These are phyloP conservation scores for Petrophora chlorosata DNA, from an alignment of 2,888 invertebrate species.

Conservation along the genomic window DNA sequence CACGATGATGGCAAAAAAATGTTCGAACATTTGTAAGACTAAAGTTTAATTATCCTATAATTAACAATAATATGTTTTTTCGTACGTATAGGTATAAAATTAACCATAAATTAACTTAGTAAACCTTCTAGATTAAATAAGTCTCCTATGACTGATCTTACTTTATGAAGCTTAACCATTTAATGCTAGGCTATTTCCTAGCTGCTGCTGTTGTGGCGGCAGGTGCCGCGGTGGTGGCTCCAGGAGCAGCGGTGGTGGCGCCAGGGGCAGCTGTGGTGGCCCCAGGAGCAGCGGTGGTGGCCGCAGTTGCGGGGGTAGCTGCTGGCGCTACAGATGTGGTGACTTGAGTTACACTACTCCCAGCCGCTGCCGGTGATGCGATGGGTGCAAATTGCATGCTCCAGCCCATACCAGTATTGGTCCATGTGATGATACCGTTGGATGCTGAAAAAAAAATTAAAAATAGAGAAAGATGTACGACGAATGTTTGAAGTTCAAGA, in stretches of 20 bases:
- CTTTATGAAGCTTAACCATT: not conserved
- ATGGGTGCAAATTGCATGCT: not conserved
- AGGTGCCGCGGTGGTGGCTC: constrained; percentile 23
- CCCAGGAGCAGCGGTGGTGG: constrained; percentile 26
- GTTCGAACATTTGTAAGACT: too few species aligned
- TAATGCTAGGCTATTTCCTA: constrained; percentile 5
- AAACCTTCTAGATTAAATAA: too few species aligned
- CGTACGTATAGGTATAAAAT: too few species aligned
- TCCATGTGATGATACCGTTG: not conserved
- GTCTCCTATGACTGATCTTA: too few species aligned
- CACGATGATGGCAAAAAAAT: too few species aligned
- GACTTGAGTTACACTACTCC: constrained; percentile 30
- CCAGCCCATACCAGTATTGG: not conserved
- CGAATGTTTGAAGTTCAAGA: too few species aligned
- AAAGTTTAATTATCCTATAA: too few species aligned
- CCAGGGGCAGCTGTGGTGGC: constrained; percentile 28
- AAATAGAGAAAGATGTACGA: too few species aligned
- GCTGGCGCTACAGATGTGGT: constrained; percentile 35
- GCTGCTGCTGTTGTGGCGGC: constrained; percentile 25
- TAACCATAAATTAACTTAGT: too few species aligned
- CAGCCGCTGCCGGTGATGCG: constrained; percentile 9
- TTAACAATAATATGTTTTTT: too few species aligned
- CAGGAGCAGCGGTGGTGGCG: constrained; percentile 26
- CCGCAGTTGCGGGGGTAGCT: constrained; percentile 34
- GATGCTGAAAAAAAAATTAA: not conserved